These are phyloP conservation scores for Catalaphyllia jardinei DNA, from an alignment of 64 coral and sea anemone species.

Conservation along the genomic window DNA sequence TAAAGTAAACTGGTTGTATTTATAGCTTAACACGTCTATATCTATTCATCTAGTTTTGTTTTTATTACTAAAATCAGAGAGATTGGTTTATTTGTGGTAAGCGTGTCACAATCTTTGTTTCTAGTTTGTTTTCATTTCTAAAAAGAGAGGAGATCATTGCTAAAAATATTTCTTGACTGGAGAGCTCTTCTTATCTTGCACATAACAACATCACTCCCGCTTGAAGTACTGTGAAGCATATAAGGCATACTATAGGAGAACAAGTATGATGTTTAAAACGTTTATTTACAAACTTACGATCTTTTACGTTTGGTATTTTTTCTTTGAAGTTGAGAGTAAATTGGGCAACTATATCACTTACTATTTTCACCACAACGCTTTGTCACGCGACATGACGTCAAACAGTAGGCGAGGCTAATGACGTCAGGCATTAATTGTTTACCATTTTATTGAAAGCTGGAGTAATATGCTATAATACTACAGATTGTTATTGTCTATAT, in stretches of 20 bases:
- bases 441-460: neutral
- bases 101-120: no score
- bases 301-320: neutral
- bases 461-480: neutral
- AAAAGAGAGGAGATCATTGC: neutral
- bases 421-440: neutral
- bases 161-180: neutral
- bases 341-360: neutral
- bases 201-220: neutral
- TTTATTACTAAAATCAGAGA: neutral
- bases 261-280: neutral
- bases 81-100: neutral
- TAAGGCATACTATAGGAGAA: neutral
- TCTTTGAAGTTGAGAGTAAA: neutral
- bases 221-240: neutral
- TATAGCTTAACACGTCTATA: neutral
- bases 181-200: neutral
- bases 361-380: neutral
- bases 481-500: neutral
- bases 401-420: neutral
- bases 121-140: no score
- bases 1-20: neutral
- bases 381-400: constrained; percentile 5
- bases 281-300: neutral
- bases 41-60: neutral